Conservation (phyloP, 2,888 invertebrate species). For the Cosmia pyralina region DNA sequence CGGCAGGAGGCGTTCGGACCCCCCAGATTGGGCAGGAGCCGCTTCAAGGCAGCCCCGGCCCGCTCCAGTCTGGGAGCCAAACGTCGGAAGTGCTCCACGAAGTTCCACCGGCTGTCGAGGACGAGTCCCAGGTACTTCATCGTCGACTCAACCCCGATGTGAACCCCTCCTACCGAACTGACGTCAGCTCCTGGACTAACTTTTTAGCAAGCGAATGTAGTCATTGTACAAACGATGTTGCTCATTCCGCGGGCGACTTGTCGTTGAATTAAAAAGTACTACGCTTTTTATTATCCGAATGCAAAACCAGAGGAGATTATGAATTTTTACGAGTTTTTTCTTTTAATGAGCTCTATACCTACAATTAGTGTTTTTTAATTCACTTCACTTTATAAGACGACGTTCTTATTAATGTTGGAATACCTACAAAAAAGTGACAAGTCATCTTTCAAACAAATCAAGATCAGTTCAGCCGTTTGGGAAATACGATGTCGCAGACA, state of each 20-base stretch:
- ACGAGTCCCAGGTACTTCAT: no score
- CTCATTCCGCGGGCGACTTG: slow-evolving; percentile 27
- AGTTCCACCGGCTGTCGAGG: no score
- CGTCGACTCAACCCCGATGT: no score
- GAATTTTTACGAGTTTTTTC: not conserved
- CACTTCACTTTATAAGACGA: not conserved
- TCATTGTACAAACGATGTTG: slow-evolving; percentile 51
- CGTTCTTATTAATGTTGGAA: not conserved
- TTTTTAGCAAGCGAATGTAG: slow-evolving; percentile 50
- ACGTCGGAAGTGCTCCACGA: no score
- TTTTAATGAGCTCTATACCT: not conserved
- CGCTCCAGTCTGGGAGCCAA: no score
- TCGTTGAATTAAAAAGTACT: slow-evolving; percentile 11
- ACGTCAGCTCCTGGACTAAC: slow-evolving; percentile 39
- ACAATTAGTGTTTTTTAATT: not conserved
- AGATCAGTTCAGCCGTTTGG: no score
- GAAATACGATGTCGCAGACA: no score
- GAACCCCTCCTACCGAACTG: no score
- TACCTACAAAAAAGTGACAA: not conserved
- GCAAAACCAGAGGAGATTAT: not conserved
- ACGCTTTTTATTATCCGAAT: not conserved
- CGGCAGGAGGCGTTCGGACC: no score
- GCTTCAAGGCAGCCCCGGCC: no score
- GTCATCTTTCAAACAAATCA: no score
- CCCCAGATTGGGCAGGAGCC: no score